Conservation (phyloP, 2,888 invertebrate species). For the Agrochola circellaris region DNA sequence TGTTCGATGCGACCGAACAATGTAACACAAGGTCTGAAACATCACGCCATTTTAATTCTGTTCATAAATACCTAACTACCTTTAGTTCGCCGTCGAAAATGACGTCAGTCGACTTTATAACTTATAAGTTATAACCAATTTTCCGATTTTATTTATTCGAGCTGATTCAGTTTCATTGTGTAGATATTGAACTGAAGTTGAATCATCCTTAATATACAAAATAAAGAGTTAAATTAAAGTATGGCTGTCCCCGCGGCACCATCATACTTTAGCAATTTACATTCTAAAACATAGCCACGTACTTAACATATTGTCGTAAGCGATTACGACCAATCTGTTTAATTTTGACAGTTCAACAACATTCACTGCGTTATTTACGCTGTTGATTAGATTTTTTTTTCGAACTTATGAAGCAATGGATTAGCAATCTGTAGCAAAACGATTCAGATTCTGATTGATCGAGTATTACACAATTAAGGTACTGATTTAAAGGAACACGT, state of each 20-base stretch:
- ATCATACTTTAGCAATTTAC: neutral
- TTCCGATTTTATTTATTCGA: neutral
- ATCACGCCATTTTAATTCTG: slow-evolving; percentile 39
- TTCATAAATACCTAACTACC: neutral
- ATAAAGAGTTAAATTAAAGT: neutral
- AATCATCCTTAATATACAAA: neutral
- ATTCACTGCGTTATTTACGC: no score
- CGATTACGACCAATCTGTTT: no score
- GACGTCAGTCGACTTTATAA: neutral
- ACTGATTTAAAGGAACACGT: neutral
- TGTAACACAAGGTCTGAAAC: slow-evolving; percentile 50
- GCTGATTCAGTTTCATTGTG: neutral
- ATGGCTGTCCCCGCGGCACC: no score
- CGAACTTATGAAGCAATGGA: no score
- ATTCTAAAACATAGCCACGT: neutral
- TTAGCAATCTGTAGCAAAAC: no score
- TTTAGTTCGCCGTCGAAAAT: neutral
- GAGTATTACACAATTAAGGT: no score
- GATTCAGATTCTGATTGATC: no score
- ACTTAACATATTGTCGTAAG: no score
- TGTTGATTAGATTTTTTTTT: no score
- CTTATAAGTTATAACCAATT: neutral
- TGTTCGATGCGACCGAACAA: slow-evolving; percentile 27
- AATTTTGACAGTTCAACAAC: no score
- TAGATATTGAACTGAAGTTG: neutral